Evolutionary conservation across 2,888 invertebrate genomes (phyloP).

Genomic region (Dendrolimus pini): DNA sequence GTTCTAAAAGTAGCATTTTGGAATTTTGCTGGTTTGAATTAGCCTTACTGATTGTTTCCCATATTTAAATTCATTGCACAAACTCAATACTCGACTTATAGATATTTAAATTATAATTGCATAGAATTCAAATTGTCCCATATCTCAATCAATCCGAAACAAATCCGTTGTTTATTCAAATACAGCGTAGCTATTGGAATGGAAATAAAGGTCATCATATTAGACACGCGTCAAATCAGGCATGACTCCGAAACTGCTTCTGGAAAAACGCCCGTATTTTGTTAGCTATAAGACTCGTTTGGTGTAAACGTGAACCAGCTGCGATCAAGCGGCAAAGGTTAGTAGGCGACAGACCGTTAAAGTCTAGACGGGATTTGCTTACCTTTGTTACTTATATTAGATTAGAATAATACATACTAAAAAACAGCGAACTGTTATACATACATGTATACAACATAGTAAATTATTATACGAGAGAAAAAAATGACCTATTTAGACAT

Average conservation of each 20-base stretch:
- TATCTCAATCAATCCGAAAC: background rate
- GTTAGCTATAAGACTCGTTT: background rate
- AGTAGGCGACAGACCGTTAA: conserved; percentile 13
- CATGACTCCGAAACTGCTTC: background rate
- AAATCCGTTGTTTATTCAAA: conserved; percentile 6
- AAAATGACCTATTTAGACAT: no score
- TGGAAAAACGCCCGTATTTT: background rate
- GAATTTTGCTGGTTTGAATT: no score
- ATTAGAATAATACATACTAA: background rate
- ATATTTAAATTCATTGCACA: no score
- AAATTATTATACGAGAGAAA: no score
- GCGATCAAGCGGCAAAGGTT: conserved; percentile 10
- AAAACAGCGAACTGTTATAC: no score
- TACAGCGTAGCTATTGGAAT: conserved; percentile 2
- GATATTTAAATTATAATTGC: no score
- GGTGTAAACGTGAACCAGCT: no score
- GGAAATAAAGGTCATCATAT: conserved; percentile 5
- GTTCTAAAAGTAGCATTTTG: no score
- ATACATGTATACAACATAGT: no score
- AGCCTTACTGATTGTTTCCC: no score
- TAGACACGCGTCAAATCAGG: conserved; percentile 4
- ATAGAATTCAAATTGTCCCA: background rate
- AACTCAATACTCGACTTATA: no score
- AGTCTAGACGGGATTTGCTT: conserved; percentile 10
- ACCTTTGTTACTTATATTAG: background rate